Conservation (phyloP, 2,888 invertebrate genomes). For the Zeuzera pyrina region DNA sequence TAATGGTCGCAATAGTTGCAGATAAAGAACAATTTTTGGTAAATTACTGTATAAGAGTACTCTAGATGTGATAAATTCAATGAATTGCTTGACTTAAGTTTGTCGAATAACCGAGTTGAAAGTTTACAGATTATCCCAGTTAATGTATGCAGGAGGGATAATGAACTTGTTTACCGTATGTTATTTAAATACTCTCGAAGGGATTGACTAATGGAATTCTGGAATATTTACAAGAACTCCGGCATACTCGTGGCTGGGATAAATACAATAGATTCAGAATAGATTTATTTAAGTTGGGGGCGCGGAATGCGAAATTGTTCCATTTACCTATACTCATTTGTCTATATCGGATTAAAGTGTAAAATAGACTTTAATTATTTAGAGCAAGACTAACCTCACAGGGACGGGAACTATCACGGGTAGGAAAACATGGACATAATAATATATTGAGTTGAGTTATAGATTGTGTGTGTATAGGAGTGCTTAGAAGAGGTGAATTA, state of each 20-base stretch:
- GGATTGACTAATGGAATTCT: constrained; percentile 46
- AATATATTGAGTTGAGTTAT: no score
- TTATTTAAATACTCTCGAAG: constrained; percentile 54
- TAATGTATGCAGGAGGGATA: constrained; percentile 33
- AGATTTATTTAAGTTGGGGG: constrained; percentile 1
- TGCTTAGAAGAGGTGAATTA: no score
- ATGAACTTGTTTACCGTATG: constrained; percentile 50
- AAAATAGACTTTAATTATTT: constrained; percentile 8
- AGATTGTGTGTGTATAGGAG: no score
- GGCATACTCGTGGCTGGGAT: not conserved
- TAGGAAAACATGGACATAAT: no score
- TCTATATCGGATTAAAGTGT: not conserved
- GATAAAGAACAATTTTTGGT: no score
- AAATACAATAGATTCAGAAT: constrained; percentile 1
- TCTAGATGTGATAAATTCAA: constrained; percentile 10
- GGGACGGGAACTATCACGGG: no score
- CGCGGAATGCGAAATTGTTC: not conserved
- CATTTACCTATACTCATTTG: not conserved
- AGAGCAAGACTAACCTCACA: no score
- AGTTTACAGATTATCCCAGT: constrained; percentile 15
- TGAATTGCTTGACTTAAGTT: constrained; percentile 11
- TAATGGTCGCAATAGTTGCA: no score
- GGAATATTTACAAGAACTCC: constrained; percentile 28
- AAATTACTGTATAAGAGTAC: no score
- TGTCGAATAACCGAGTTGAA: constrained; percentile 1